Evolutionary conservation across 2,797 vertebrate species (phyloP).

Genomic region (Crax fasciolata): DNA sequence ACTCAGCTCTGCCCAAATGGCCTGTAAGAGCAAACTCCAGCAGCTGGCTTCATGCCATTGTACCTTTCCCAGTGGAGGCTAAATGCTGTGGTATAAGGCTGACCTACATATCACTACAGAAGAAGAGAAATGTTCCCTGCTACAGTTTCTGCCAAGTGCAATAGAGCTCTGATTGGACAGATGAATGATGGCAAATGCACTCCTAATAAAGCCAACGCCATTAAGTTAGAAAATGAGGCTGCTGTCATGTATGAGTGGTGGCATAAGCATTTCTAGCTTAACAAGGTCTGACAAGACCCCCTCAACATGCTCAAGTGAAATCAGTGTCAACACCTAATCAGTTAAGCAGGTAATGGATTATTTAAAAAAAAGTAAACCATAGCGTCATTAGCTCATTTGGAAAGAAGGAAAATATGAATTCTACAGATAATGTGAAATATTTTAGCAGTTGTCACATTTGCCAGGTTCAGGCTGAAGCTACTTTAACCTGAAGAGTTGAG

Average conservation of each 20-base stretch:
- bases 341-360: slow-evolving; percentile 72
- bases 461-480: slow-evolving; percentile 38
- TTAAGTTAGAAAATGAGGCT: slow-evolving; percentile 71
- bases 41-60: background rate
- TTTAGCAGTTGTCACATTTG: slow-evolving; percentile 60
- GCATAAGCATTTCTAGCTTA: slow-evolving; percentile 68
- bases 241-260: slow-evolving; percentile 66
- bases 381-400: slow-evolving; percentile 48
- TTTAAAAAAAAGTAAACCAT: slow-evolving; percentile 43
- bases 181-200: slow-evolving; percentile 59
- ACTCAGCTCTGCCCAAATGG: slow-evolving; percentile 12
- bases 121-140: slow-evolving; percentile 49
- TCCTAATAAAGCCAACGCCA: slow-evolving; percentile 56
- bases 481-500: slow-evolving; percentile 54
- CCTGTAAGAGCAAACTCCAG: background rate
- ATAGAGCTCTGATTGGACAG: slow-evolving; percentile 60
- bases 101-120: slow-evolving; percentile 74
- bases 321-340: slow-evolving; percentile 69
- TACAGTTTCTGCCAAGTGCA: slow-evolving; percentile 59
- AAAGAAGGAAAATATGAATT: slow-evolving; percentile 26
- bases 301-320: slow-evolving; percentile 59
- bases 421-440: slow-evolving; percentile 52
- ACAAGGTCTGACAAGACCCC: slow-evolving; percentile 67
- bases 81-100: slow-evolving; percentile 58
- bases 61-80: slow-evolving; percentile 59